Evolutionary conservation across 2,113 vertebrate species (phyloP).

Genomic region (Hippocampus guttulatus): DNA sequence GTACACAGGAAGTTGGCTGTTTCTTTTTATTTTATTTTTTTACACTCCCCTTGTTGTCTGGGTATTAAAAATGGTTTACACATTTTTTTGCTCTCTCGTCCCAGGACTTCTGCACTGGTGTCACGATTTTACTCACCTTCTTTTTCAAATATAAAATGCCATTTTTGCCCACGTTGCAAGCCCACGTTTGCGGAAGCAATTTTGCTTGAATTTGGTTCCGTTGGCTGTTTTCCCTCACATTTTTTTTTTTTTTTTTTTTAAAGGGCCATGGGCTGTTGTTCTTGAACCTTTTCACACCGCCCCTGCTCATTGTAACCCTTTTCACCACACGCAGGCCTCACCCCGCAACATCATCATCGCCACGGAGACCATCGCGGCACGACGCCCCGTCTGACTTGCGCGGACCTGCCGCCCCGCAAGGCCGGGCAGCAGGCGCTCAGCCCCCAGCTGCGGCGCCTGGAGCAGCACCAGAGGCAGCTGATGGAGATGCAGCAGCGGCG

Average conservation of each 20-base stretch:
- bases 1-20: constrained; percentile 74
- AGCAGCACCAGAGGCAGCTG: constrained; percentile 71
- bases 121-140: neutral
- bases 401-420: constrained; percentile 64
- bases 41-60: constrained; percentile 31
- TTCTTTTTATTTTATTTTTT: constrained; percentile 24
- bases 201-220: constrained; percentile 18
- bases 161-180: neutral
- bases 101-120: constrained; percentile 22
- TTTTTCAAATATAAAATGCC: neutral
- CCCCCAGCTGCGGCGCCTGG: constrained; percentile 68
- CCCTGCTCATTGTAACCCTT: constrained; percentile 15
- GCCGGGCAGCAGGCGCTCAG: constrained; percentile 43
- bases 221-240: constrained; percentile 27
- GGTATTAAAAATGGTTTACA: constrained; percentile 3
- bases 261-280: neutral
- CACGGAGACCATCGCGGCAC: constrained; percentile 35
- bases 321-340: constrained; percentile 57
- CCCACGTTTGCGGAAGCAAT: neutral
- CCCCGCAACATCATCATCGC: constrained; percentile 44
- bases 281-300: constrained; percentile 34
- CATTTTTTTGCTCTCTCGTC: constrained; percentile 43
- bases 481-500: constrained; percentile 67
- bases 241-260: neutral
- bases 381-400: constrained; percentile 47